A percentile compares a stretch with the other conserved stretches of the same genome.
Evolutionary conservation across 2,888 invertebrate species (phyloP).

Genomic region (Nebria salina): DNA sequence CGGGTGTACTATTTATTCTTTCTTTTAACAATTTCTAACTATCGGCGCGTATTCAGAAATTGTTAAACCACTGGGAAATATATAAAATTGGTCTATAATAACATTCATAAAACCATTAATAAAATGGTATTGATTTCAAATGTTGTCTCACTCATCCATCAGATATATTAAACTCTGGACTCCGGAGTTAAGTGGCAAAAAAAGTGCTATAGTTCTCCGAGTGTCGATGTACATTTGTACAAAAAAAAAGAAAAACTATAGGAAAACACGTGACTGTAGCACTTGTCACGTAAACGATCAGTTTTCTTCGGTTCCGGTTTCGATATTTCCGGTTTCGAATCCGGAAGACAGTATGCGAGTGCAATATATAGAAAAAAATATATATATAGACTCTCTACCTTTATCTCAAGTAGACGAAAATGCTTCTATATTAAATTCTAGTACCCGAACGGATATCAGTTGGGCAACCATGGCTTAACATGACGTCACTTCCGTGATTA

Average conservation of each 20-base stretch:
- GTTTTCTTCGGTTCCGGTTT: slow-evolving; percentile 1
- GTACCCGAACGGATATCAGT: neutral
- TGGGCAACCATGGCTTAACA: neutral
- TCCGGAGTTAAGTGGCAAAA: neutral
- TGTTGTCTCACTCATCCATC: too few species aligned
- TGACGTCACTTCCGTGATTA: neutral
- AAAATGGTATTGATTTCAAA: too few species aligned
- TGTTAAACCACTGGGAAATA: too few species aligned
- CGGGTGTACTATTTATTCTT: too few species aligned
- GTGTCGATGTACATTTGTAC: neutral
- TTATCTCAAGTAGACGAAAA: neutral
- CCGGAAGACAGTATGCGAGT: neutral
- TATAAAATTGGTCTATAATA: too few species aligned
- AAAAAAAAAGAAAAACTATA: neutral
- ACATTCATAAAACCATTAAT: too few species aligned
- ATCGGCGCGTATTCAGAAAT: too few species aligned
- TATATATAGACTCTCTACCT: neutral
- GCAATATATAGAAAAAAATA: neutral
- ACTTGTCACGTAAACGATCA: neutral
- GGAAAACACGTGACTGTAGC: neutral
- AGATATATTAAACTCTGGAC: neutral
- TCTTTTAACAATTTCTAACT: too few species aligned
- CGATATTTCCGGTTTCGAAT: neutral
- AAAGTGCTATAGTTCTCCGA: neutral
- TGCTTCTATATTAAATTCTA: neutral